Percentiles rank a stretch among this genome's conserved stretches.
Evolutionary conservation across 2,113 vertebrate species (phyloP).

Genomic region (Pterophyllum scalare): DNA sequence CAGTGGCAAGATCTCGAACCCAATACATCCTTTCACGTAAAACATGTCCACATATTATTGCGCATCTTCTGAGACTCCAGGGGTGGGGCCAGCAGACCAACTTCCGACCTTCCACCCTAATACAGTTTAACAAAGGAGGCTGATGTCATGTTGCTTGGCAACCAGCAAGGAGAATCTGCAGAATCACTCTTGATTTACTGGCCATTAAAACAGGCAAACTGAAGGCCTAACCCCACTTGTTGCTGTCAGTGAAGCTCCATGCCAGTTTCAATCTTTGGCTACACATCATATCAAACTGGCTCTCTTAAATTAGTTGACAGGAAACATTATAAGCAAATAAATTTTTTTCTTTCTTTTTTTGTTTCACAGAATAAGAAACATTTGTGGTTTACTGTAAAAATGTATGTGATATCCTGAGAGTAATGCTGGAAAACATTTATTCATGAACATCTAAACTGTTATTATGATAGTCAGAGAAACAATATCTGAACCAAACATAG

Average conservation of each 20-base stretch:
- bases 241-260: slow-evolving; percentile 18
- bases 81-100: slow-evolving; percentile 43
- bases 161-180: slow-evolving; percentile 71
- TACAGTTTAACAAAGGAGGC: slow-evolving; percentile 49
- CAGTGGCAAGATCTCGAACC: slow-evolving; percentile 37
- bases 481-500: slow-evolving; percentile 17
- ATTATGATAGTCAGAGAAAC: slow-evolving; percentile 30
- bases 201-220: slow-evolving; percentile 55
- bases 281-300: neutral
- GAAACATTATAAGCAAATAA: neutral
- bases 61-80: slow-evolving; percentile 4
- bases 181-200: slow-evolving; percentile 75
- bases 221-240: slow-evolving; percentile 45
- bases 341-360: neutral
- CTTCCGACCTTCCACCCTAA: slow-evolving; percentile 58
- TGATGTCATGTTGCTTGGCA: slow-evolving; percentile 79
- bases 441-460: slow-evolving; percentile 1
- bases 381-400: neutral
- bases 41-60: slow-evolving; percentile 39
- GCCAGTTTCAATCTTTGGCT: slow-evolving; percentile 1
- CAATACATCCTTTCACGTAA: slow-evolving; percentile 46
- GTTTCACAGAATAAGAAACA: neutral
- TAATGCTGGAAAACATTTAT: neutral
- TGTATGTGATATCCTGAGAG: neutral
- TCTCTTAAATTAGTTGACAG: neutral